Evolutionary conservation across 2,888 invertebrate species (phyloP).

Genomic region (Diploptera punctata): DNA sequence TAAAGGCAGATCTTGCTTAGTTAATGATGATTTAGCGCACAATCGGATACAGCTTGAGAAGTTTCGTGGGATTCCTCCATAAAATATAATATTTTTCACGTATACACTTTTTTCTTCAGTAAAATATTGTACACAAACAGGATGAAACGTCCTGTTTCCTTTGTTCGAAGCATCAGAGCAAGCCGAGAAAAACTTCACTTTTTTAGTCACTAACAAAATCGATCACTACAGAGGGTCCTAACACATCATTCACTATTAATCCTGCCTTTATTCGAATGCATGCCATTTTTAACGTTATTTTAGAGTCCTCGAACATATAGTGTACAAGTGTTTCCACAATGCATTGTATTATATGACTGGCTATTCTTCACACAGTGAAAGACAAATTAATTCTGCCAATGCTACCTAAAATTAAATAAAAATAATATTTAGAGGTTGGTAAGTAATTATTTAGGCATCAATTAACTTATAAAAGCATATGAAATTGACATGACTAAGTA

Average conservation of each 20-base stretch:
- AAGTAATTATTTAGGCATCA: neutral
- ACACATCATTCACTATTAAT: conserved; percentile 5
- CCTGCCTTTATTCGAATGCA: neutral
- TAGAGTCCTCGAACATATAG: conserved; percentile 7
- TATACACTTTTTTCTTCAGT: neutral
- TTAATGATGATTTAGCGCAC: neutral
- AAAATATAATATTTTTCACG: neutral
- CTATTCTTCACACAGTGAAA: conserved; percentile 12
- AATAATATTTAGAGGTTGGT: neutral
- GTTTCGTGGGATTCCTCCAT: neutral
- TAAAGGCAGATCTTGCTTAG: neutral
- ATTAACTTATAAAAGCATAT: neutral
- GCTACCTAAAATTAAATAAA: neutral
- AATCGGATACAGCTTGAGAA: neutral
- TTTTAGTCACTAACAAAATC: neutral
- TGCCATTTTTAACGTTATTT: neutral
- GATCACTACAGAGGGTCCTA: neutral
- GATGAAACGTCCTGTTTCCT: neutral
- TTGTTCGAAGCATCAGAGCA: too few relatives aligned
- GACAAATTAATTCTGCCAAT: neutral
- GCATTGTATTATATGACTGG: neutral
- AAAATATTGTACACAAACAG: neutral
- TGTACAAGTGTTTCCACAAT: conserved; percentile 1
- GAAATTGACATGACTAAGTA: neutral
- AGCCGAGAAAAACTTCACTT: too few relatives aligned